A percentile compares a stretch with the other conserved stretches of the same genome.
Evolutionary conservation across 2,113 vertebrate species (phyloP).

Genomic region (Thunnus thynnus): DNA sequence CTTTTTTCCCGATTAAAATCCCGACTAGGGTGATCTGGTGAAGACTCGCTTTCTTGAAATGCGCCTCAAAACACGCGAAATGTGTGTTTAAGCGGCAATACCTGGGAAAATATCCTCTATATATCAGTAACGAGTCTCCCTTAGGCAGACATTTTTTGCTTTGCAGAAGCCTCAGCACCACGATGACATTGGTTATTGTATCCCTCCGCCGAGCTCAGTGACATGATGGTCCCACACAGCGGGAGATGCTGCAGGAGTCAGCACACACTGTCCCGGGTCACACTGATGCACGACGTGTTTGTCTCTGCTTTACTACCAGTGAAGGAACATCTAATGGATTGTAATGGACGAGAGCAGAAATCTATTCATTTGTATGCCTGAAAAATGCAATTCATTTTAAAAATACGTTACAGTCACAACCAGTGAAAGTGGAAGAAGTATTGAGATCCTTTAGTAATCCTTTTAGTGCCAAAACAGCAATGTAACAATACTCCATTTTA

Average conservation of each 20-base stretch:
- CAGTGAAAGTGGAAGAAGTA: too few species aligned
- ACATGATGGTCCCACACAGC: constrained; percentile 71
- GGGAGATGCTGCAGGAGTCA: constrained; percentile 68
- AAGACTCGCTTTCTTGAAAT: constrained; percentile 80
- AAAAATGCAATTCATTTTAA: background rate
- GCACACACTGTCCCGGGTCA: background rate
- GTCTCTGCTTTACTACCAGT: background rate
- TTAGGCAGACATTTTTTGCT: constrained; percentile 99
- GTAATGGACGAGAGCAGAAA: background rate
- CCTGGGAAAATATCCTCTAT: constrained; percentile 82
- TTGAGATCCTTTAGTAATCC: too few species aligned
- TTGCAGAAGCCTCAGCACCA: constrained; percentile 90
- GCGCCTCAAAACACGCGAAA: constrained; percentile 75
- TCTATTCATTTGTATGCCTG: background rate
- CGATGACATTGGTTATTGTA: constrained; percentile 87
- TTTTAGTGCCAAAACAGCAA: too few species aligned
- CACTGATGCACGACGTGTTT: too few species aligned
- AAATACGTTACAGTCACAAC: background rate
- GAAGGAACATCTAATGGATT: too few species aligned
- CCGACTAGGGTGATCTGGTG: constrained; percentile 89
- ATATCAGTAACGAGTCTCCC: constrained; percentile 95
- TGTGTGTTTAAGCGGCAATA: constrained; percentile 63
- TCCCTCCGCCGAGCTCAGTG: constrained; percentile 89
- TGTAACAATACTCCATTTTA: too few species aligned
- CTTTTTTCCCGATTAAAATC: constrained; percentile 87